Evolutionary conservation across 2,113 vertebrate genomes (phyloP).

Genomic region (Hoplias malabaricus): DNA sequence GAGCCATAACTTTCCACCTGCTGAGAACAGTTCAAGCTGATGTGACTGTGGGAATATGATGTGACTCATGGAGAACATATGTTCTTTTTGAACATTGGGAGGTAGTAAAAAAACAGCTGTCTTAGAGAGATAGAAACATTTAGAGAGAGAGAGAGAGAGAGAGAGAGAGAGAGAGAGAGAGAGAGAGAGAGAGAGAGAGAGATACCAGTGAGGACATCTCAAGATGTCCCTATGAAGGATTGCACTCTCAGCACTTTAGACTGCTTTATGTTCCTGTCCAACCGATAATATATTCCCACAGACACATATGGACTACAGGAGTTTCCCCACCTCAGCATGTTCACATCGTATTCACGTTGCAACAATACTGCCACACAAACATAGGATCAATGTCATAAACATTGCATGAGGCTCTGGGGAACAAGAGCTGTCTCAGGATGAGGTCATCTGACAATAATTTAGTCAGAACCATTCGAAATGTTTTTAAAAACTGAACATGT

Average conservation of each 20-base stretch:
- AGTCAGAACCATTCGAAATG: too few species aligned
- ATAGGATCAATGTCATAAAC: conserved; percentile 3
- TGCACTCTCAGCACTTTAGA: conserved; percentile 42
- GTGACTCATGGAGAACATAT: too few species aligned
- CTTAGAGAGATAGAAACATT: too few species aligned
- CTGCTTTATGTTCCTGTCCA: conserved; percentile 44
- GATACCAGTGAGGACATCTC: conserved; percentile 1
- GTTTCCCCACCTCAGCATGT: conserved; percentile 43
- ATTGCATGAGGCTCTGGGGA: conserved; percentile 15
- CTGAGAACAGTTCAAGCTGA: too few species aligned
- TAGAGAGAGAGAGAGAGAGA: too few species aligned
- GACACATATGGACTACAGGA: conserved; percentile 18
- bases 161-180: too few species aligned
- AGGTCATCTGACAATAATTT: neutral
- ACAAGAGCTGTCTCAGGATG: neutral
- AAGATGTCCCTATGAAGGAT: conserved; percentile 13
- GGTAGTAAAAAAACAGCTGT: too few species aligned
- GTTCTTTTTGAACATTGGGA: too few species aligned
- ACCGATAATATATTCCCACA: conserved; percentile 41
- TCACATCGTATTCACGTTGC: conserved; percentile 12
- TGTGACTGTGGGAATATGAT: too few species aligned
- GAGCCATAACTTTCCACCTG: too few species aligned
- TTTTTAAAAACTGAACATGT: too few species aligned
- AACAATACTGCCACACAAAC: conserved; percentile 23
- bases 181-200: neutral